Evolutionary conservation across 2,113 vertebrate species (phyloP).

Genomic region (Galeopterus variegatus): DNA sequence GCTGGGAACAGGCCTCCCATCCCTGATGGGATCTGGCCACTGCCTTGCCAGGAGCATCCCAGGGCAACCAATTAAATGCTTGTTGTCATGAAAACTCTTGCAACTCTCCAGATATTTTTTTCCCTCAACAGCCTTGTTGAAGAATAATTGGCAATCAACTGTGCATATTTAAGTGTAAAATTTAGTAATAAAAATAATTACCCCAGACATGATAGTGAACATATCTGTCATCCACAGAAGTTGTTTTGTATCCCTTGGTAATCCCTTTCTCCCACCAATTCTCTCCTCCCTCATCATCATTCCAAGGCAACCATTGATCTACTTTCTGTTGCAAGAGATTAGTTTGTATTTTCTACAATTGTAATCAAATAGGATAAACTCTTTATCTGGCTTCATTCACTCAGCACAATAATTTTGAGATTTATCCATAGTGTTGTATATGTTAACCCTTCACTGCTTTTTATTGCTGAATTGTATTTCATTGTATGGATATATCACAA

Average conservation of each 20-base stretch:
- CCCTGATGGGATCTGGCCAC: not conserved
- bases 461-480: not conserved
- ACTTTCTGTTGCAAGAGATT: not conserved
- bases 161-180: not conserved
- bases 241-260: too few species aligned
- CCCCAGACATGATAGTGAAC: not conserved
- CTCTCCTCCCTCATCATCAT: not conserved
- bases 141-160: slow-evolving; percentile 1
- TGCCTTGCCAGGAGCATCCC: slow-evolving; percentile 14
- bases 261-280: not conserved
- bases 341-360: not conserved
- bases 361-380: not conserved
- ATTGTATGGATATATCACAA: not conserved
- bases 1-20: not conserved
- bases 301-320: not conserved
- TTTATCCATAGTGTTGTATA: too few species aligned
- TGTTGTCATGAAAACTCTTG: slow-evolving; percentile 49
- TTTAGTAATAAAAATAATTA: not conserved
- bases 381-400: not conserved
- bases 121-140: not conserved
- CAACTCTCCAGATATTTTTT: not conserved
- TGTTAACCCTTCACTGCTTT: not conserved
- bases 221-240: not conserved
- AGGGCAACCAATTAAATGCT: slow-evolving; percentile 43
- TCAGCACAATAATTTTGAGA: not conserved